Conservation (phyloP, 2,888 invertebrate species). For the Baronia brevicornis region DNA sequence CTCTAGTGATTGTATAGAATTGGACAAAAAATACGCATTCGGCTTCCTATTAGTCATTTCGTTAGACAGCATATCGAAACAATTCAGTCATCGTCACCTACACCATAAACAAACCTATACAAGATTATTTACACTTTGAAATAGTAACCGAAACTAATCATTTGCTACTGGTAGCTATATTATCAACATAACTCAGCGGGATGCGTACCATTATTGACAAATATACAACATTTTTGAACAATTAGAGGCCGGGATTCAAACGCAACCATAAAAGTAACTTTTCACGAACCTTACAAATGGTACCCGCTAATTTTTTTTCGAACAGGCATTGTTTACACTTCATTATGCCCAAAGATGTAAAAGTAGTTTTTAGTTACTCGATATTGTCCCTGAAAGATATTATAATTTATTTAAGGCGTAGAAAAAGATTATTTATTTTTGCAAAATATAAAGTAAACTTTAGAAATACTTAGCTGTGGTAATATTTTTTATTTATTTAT, state of each 20-base stretch:
- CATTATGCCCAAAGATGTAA: constrained; percentile 31
- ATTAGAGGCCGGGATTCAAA: constrained; percentile 43
- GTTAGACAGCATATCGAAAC: constrained; percentile 37
- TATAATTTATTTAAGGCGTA: constrained; percentile 8
- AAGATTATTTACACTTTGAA: constrained; percentile 63
- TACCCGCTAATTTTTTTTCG: constrained; percentile 45
- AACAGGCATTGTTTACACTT: constrained; percentile 33
- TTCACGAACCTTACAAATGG: constrained; percentile 57
- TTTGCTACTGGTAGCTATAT: constrained; percentile 62
- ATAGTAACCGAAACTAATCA: constrained; percentile 66
- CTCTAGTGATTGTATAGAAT: too few species aligned
- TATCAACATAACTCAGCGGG: constrained; percentile 55
- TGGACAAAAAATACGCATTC: too few species aligned
- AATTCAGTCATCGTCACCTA: constrained; percentile 37
- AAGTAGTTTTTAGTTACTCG: constrained; percentile 8
- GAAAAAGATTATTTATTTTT: too few species aligned
- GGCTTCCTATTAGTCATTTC: too few species aligned
- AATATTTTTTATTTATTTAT: too few species aligned
- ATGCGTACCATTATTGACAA: constrained; percentile 34
- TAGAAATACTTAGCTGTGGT: too few species aligned
- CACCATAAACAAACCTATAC: constrained; percentile 23
- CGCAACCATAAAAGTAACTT: constrained; percentile 51
- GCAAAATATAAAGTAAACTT: too few species aligned
- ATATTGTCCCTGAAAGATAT: constrained; percentile 3
- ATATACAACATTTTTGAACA: constrained; percentile 55